Evolutionary conservation across 2,888 invertebrate species (phyloP).

Genomic region (Morpho achilles): DNA sequence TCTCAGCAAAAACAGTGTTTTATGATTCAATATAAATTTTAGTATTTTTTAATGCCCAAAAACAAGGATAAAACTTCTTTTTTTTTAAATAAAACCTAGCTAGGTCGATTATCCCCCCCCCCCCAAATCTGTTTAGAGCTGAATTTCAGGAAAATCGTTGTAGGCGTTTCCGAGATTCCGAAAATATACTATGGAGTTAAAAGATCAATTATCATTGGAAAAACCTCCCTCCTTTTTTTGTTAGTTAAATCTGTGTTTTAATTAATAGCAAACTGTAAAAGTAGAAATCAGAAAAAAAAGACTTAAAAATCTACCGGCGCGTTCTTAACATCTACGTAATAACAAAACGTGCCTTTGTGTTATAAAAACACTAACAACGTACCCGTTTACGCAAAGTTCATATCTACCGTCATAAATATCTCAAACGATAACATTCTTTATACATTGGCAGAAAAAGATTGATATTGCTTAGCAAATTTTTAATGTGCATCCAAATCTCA

Average conservation of each 20-base stretch:
- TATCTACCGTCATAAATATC: slow-evolving; percentile 1
- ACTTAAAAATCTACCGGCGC: slow-evolving; percentile 30
- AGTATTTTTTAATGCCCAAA: too few species aligned
- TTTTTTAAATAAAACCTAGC: too few species aligned
- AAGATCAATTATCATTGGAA: too few species aligned
- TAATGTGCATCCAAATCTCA: slow-evolving; percentile 5
- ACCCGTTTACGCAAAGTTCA: slow-evolving; percentile 15
- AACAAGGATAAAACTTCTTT: too few species aligned
- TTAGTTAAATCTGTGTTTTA: slow-evolving; percentile 1
- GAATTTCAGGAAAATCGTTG: too few species aligned
- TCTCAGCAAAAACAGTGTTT: too few species aligned
- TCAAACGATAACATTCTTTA: slow-evolving; percentile 13
- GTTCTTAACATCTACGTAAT: slow-evolving; percentile 30
- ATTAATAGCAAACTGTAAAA: slow-evolving; percentile 13
- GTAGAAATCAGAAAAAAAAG: slow-evolving; percentile 36
- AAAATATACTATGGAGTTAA: too few species aligned
- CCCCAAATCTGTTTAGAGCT: too few species aligned
- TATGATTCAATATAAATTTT: too few species aligned
- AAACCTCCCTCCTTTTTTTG: slow-evolving; percentile 11
- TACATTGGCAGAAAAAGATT: background rate
- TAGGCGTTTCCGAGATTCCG: too few species aligned
- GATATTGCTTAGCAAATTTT: background rate
- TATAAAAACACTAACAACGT: slow-evolving; percentile 25
- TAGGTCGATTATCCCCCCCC: too few species aligned
- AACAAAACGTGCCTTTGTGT: slow-evolving; percentile 41